Percentiles rank a stretch among this genome's conserved stretches.
Conservation (phyloP, 1,140 invertebrate species). For the Lanistes nyassanus region DNA sequence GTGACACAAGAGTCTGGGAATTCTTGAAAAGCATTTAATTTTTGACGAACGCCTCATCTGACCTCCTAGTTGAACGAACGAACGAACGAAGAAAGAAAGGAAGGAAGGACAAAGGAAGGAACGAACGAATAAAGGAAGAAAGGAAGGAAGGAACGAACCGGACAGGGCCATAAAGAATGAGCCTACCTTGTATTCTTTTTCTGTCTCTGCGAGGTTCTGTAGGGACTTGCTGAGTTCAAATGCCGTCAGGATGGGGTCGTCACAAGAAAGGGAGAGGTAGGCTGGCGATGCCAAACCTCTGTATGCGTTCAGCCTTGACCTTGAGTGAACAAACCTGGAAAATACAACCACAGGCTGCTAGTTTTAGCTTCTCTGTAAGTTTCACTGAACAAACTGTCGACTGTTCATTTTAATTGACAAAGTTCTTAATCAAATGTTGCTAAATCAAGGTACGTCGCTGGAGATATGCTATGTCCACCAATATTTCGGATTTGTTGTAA, state of each 20-base stretch:
- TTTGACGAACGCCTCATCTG: no score
- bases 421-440: no score
- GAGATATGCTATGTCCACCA: no score
- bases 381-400: no score
- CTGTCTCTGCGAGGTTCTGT: conserved; percentile 81
- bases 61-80: not conserved
- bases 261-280: conserved; percentile 73
- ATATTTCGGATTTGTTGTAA: no score
- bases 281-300: conserved; percentile 59
- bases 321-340: conserved; percentile 57
- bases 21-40: not conserved
- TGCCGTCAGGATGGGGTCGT: conserved; percentile 75
- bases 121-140: not conserved
- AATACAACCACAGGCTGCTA: no score
- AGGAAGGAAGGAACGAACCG: not conserved
- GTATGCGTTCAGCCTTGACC: conserved; percentile 59
- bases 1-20: not conserved
- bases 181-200: conserved; percentile 74
- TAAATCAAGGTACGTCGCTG: no score
- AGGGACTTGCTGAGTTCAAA: conserved; percentile 73
- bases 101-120: not conserved
- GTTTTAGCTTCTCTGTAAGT: no score
- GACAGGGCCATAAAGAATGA: not conserved
- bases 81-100: not conserved
- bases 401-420: no score